Evolutionary conservation across 2,888 invertebrate species (phyloP).

Genomic region (Griposia aprilina): DNA sequence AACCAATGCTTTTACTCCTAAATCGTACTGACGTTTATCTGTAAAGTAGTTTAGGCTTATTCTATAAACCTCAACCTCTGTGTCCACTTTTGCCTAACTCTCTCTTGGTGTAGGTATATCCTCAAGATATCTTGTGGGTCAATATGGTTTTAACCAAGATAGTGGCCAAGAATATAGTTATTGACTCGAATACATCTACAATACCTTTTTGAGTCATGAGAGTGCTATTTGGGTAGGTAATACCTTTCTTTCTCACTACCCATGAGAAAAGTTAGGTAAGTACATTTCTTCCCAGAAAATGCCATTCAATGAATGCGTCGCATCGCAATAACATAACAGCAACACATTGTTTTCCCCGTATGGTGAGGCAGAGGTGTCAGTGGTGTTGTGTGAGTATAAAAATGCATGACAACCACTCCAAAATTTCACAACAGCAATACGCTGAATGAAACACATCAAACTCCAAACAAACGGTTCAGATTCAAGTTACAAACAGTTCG

Average conservation of each 20-base stretch:
- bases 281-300: background rate
- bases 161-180: no score
- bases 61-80: no score
- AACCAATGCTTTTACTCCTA: no score
- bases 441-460: conserved; percentile 28
- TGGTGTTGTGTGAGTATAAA: background rate
- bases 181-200: no score
- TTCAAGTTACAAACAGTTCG: conserved; percentile 51
- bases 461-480: conserved; percentile 23
- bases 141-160: no score
- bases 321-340: background rate
- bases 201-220: no score
- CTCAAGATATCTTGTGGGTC: no score
- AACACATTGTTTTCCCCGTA: background rate
- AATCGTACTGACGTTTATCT: no score
- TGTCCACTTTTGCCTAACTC: no score
- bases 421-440: conserved; percentile 42
- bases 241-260: background rate
- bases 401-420: background rate
- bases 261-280: background rate
- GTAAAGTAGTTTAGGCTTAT: no score
- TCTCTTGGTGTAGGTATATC: no score
- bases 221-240: no score
- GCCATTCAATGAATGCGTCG: background rate
- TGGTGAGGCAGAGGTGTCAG: background rate